phyloP scores from a whole-genome alignment of 2,113 vertebrate species.

The Myocastor coypus region DNA sequence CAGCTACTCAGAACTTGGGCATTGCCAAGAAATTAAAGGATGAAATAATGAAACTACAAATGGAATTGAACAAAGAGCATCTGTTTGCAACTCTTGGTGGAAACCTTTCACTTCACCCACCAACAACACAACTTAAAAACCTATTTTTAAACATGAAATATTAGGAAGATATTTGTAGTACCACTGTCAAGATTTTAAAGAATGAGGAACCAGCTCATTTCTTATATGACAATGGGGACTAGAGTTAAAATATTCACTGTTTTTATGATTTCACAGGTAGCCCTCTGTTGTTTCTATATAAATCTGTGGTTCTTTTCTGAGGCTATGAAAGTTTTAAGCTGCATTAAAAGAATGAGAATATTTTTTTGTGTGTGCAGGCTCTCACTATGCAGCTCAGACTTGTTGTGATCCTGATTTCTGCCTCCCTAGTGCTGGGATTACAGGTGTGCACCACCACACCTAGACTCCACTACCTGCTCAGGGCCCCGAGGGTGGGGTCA shows the following conservation, averaged over 20 bases:
- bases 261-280: neutral
- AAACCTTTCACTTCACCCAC: neutral
- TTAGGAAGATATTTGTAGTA: neutral
- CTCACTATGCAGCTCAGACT: no score
- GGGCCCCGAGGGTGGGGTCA: no score
- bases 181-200: neutral
- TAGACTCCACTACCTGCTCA: no score
- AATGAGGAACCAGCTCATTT: no score
- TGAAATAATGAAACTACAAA: neutral
- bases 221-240: neutral
- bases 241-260: neutral
- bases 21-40: neutral
- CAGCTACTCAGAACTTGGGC: no score
- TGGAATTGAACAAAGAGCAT: conserved; percentile 70
- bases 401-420: no score
- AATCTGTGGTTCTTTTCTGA: accelerated
- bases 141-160: conserved; percentile 59
- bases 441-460: no score
- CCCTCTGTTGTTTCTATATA: neutral
- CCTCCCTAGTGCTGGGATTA: no score
- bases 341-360: conserved; percentile 44
- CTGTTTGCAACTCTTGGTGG: conserved; percentile 61
- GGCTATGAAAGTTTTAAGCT: neutral
- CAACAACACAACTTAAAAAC: neutral
- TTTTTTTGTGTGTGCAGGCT: no score